These are phyloP conservation scores for Celastrina argiolus DNA, from an alignment of 2,888 invertebrate species.

Conservation along the genomic window DNA sequence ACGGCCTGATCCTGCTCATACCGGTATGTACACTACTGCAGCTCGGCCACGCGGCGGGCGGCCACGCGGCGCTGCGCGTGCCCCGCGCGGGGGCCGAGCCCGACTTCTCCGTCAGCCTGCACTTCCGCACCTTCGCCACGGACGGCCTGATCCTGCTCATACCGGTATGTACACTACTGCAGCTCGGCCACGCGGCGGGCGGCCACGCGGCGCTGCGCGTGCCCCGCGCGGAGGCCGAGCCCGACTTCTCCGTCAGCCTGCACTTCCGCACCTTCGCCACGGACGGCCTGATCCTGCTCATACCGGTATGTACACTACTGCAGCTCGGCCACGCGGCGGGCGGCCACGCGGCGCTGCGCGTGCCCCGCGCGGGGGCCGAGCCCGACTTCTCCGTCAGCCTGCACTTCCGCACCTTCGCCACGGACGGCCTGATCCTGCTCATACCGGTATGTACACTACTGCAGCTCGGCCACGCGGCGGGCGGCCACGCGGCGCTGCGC, in stretches of 20 bases:
- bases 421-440: slow-evolving; percentile 89
- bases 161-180: no score
- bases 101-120: slow-evolving; percentile 83
- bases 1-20: slow-evolving; percentile 89
- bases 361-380: slow-evolving; percentile 71
- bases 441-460: no score
- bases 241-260: slow-evolving; percentile 81
- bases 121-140: slow-evolving; percentile 91
- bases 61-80: slow-evolving; percentile 81
- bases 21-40: no score
- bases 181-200: slow-evolving; percentile 89
- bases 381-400: slow-evolving; percentile 81
- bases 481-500: slow-evolving; percentile 84
- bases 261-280: slow-evolving; percentile 92
- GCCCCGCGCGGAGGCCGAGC: slow-evolving; percentile 70
- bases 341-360: slow-evolving; percentile 83
- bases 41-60: slow-evolving; percentile 89
- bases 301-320: no score
- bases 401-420: slow-evolving; percentile 91
- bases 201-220: slow-evolving; percentile 83
- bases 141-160: slow-evolving; percentile 90
- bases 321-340: slow-evolving; percentile 90
- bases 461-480: slow-evolving; percentile 89
- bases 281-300: slow-evolving; percentile 88
- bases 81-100: slow-evolving; percentile 70